Conservation (phyloP, 64 coral and sea anemone species). For the Dendronephthya gigantea region DNA sequence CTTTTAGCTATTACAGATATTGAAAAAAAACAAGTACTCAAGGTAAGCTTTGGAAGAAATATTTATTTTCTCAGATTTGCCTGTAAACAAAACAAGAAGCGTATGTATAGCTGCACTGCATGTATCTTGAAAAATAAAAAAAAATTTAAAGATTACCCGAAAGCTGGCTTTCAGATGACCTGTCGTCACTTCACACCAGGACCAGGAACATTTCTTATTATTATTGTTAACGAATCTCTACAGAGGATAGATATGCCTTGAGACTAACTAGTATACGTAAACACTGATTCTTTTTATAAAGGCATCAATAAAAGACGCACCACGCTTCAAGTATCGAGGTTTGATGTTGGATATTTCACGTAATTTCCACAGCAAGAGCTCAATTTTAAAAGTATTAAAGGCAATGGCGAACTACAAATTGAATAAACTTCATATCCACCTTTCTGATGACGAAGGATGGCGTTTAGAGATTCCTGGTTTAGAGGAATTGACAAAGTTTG, state of each 20-base stretch:
- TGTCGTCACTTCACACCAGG: no score
- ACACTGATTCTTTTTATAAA: conserved; percentile 8
- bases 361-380: conserved; percentile 55
- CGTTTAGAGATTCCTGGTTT: conserved; percentile 78
- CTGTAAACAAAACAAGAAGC: no score
- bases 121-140: no score
- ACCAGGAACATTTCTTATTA: no score
- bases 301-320: conserved; percentile 50
- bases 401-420: conserved; percentile 79
- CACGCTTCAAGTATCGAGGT: conserved; percentile 71
- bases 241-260: no score
- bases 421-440: conserved; percentile 84
- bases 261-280: no score
- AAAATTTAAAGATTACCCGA: no score
- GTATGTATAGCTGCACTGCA: no score
- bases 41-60: neutral
- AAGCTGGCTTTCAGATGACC: no score
- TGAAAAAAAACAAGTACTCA: neutral
- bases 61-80: no score
- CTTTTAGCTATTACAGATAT: conserved; percentile 18
- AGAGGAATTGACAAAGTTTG: conserved; percentile 43
- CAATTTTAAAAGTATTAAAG: conserved; percentile 50
- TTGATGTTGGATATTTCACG: conserved; percentile 64
- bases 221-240: no score
- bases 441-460: conserved; percentile 87